Evolutionary conservation across 2,888 invertebrate species (phyloP), one percentile per base, ranked within the genome.

Genomic region (Caradrina clavipalpis): DNA sequence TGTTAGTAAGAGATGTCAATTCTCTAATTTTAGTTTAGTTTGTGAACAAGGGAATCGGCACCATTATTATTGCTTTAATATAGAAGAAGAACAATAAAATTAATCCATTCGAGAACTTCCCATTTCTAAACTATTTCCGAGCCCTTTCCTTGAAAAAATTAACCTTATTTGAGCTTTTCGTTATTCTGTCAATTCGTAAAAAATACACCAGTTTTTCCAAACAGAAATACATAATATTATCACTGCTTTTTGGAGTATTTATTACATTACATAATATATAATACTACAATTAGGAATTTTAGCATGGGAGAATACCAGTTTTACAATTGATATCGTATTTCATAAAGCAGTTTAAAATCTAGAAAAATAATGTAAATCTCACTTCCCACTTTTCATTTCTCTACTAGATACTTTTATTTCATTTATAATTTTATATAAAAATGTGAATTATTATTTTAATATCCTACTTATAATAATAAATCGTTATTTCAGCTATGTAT

Each of bases 191-290:
- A 10, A 10, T 19, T 51, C 47, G 49, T 53, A 49, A 73, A 73
- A 81, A 80, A 75, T 78, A 78, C 79, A 81, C 70, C 78, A 74
- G 67, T 66, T 68, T n/a, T 62, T 7, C 19, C 51, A 65, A 66
- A 71, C 62, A 59, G 35, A 55, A 61, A 61, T 75, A 50, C 49
- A 69, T 68, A 69, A 58, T 54, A 69, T 68, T 78, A 76, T 78
- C 80, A 80, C 76, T 70, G 68, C 35, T 63, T 76, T 66, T 73
- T 65, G 57, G 68, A 77, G 81, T 76, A 76, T 76, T 73, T 74
- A 68, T 73, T 76, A 75, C 73, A 66, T 74, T 45, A 45, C 10
- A 72, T 71, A 72, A 63, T 70, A 62, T 76, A 67, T 49, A 73
- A 63, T 73, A 71, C 79, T 82, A 79, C 31, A 49, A 71, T 69